Evolutionary conservation across 2,113 vertebrate genomes (phyloP), one percentile per base, ranked within the genome.

Genomic region (Podarcis muralis): DNA sequence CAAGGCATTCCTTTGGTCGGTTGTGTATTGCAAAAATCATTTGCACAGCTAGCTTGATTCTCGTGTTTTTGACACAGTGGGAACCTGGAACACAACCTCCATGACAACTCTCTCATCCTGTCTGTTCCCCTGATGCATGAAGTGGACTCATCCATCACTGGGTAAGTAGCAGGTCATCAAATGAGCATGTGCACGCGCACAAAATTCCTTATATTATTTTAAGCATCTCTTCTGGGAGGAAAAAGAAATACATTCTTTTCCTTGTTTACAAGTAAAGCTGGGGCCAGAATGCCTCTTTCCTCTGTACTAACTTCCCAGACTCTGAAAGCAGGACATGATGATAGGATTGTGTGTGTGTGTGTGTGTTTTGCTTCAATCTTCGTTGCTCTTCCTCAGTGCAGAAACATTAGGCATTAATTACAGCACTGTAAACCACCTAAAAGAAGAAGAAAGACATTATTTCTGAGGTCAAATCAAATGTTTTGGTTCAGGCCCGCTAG

Each of bases 101-200:
- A 97, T 1, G 98, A 99, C 97, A 99, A 99, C 95, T 95, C n/a
- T 69, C 93, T 99, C 89, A 95, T 94, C 8, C 94, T 99, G 76
- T 97, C 94, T 0, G 97, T 99, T 90, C 97, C 98, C 3, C 94
- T 99, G 92, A 95, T 98, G 94, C 98, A 99, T 15, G 99, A 99
- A 94, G 99, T 99, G 48, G 98, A 99, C 96, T 98, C 98, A 0
- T 98, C 98, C 66, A 95, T 99, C 89, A 98, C 93, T 1, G 98
- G 98, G 99, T 99, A 97, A 98, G 97, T 94, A 9, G 90, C 77
- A 77, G 85, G 35, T 87, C 81, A 81, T 18, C 62, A 89, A 88
- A 92, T 77, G 53, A 93, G 18, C 91, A 90, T 81, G 23, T 15
- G 35, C 23, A 40, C n/a, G 80, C 59, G 8, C 74, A 68, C 0